A percentile compares a stretch with the other conserved stretches of the same genome.
These are phyloP conservation scores for Athalia rosae DNA, from an alignment of 2,888 invertebrate genomes.

Conservation along the genomic window DNA sequence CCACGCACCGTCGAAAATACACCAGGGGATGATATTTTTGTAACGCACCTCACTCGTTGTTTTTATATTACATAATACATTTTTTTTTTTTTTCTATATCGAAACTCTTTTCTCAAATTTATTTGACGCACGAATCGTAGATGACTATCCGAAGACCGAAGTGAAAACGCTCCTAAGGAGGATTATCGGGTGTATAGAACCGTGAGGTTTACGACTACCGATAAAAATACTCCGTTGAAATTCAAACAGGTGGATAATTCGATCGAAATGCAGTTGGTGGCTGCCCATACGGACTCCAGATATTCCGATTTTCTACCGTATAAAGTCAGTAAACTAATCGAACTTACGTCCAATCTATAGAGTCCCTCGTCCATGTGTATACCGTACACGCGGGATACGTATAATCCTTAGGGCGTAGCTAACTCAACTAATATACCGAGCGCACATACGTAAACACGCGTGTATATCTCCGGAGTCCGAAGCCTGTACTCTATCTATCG, in stretches of 20 bases:
- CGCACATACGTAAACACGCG: neutral
- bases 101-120: too few relatives aligned
- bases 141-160: too few relatives aligned
- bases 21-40: slow-evolving; percentile 27
- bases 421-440: slow-evolving; percentile 16
- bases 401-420: slow-evolving; percentile 22
- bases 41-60: neutral
- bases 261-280: neutral
- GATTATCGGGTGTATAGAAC: slow-evolving; percentile 16
- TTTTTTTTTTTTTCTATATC: too few relatives aligned
- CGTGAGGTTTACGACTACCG: slow-evolving; percentile 14
- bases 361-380: too few relatives aligned
- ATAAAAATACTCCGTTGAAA: slow-evolving; percentile 4
- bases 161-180: too few relatives aligned
- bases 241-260: slow-evolving; percentile 37
- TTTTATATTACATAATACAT: neutral
- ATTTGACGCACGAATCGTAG: too few relatives aligned
- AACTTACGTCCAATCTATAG: slow-evolving; percentile 15
- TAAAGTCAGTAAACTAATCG: slow-evolving; percentile 4
- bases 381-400: neutral
- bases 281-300: neutral
- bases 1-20: slow-evolving; percentile 40
- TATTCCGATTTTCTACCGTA: slow-evolving; percentile 12
- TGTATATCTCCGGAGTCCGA: too few relatives aligned
- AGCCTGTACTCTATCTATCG: too few relatives aligned